A percentile compares a stretch with the other conserved stretches of the same genome.
These are phyloP conservation scores for Phlogophora meticulosa DNA, from an alignment of 2,888 invertebrate genomes.

Conservation along the genomic window DNA sequence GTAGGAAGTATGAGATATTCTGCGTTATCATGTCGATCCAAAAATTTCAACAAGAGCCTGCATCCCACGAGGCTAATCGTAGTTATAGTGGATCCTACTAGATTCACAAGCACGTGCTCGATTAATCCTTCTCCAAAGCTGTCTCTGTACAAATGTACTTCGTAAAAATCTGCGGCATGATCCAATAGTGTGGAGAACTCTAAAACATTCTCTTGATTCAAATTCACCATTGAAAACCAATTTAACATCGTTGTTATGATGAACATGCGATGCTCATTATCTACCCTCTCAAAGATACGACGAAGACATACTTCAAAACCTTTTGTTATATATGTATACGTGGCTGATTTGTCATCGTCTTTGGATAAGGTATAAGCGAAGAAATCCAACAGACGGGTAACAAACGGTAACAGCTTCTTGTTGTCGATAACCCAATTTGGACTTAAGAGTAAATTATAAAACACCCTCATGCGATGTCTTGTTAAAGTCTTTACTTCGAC, in stretches of 20 bases:
- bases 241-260: constrained; percentile 88
- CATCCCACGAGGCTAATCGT: constrained; percentile 90
- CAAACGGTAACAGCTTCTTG: constrained; percentile 79
- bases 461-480: constrained; percentile 85
- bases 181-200: constrained; percentile 90
- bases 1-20: constrained; percentile 86
- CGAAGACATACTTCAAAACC: constrained; percentile 91
- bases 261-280: constrained; percentile 84
- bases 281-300: constrained; percentile 87
- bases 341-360: constrained; percentile 62
- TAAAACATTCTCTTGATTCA: constrained; percentile 84
- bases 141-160: constrained; percentile 79
- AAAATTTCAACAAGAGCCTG: constrained; percentile 88
- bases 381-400: constrained; percentile 86
- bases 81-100: constrained; percentile 86
- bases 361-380: constrained; percentile 83
- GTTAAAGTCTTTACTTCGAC: constrained; percentile 76
- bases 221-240: constrained; percentile 85
- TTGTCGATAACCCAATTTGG: constrained; percentile 86
- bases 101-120: constrained; percentile 81
- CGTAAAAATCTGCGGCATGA: constrained; percentile 87
- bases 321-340: constrained; percentile 82
- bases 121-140: constrained; percentile 87
- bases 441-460: constrained; percentile 87
- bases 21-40: constrained; percentile 90